Evolutionary conservation across 2,113 vertebrate genomes (phyloP), one percentile per base, ranked within the genome.

Genomic region (Gavia stellata): DNA sequence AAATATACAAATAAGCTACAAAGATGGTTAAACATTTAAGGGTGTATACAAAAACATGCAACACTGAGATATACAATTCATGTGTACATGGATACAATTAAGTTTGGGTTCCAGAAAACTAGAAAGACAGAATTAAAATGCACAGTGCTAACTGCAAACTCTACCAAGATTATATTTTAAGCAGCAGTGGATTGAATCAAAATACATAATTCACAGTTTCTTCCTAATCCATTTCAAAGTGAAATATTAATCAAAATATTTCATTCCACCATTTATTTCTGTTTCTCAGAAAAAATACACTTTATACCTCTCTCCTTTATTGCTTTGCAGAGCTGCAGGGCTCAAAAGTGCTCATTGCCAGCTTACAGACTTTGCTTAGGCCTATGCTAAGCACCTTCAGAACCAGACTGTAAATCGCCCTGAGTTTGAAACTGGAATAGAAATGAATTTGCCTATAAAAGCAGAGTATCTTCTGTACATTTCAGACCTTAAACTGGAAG

Each of bases 231-330:
- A 85, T 94, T 96, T 94, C 92, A 94, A 96, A 94, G 86, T 91
- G 86, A 96, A 96, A 96, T 94, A 93, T 92, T 92, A 96, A 97
- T 93, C 88, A 94, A 94, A 93, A 49, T 81, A 84, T 79, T 96
- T 79, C 71, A 63, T 63, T 89, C 73, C 44, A 80, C 18, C 75
- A 83, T 72, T 90, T 92, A 95, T 81, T 95, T 90, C 85, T 72
- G 40, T 75, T 87, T 45, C 86, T 58, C 45, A n/a, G 42, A 16
- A 65, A 83, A 86, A 86, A 50, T 3, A 17, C 16, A 25, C 25
- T 90, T 95, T 31, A 23, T 70, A 53, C 73, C 9, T 40, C 49
- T 77, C 70, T 88, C 78, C 42, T 85, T 75, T 74, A 79, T 33
- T 78, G 82, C 80, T 79, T 65, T 79, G 52, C 65, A 87, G 73